Conservation (phyloP, 2,888 invertebrate species). For the Gryllus longicercus region DNA sequence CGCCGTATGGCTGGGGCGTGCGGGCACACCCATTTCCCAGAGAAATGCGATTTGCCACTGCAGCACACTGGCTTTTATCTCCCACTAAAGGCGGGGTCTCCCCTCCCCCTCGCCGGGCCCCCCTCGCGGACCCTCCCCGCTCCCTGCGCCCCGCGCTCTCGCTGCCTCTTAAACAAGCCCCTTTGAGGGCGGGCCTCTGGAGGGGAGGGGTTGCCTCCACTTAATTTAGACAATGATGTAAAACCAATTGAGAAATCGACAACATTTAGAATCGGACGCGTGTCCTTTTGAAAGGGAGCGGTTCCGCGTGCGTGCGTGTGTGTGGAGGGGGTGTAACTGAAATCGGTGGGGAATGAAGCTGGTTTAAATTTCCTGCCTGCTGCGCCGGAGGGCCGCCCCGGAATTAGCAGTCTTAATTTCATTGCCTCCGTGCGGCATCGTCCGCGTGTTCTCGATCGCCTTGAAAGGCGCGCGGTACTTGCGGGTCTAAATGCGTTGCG, state of each 20-base stretch:
- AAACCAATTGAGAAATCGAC: conserved; percentile 11
- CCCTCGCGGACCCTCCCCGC: neutral
- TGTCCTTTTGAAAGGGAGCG: no score
- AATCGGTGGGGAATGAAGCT: neutral
- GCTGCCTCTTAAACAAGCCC: neutral
- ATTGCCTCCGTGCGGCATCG: neutral
- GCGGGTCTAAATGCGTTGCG: no score
- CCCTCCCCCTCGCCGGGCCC: neutral
- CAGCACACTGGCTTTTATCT: conserved; percentile 8
- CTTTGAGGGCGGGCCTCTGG: neutral
- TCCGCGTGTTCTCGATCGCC: no score
- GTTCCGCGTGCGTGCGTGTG: neutral
- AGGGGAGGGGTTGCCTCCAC: neutral
- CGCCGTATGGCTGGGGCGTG: neutral
- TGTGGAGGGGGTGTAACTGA: neutral
- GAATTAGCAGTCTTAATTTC: neutral
- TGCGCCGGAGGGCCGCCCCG: neutral
- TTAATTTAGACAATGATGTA: conserved; percentile 17
- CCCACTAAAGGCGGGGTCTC: neutral
- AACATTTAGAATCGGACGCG: neutral
- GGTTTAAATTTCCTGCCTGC: neutral
- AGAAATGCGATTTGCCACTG: conserved; percentile 17
- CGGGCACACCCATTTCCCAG: neutral
- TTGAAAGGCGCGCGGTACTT: no score
- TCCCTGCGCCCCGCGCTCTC: neutral